Base-by-base conservation (phyloP, 2,888 invertebrate species). In the Dicyrtomina minuta region DNA sequence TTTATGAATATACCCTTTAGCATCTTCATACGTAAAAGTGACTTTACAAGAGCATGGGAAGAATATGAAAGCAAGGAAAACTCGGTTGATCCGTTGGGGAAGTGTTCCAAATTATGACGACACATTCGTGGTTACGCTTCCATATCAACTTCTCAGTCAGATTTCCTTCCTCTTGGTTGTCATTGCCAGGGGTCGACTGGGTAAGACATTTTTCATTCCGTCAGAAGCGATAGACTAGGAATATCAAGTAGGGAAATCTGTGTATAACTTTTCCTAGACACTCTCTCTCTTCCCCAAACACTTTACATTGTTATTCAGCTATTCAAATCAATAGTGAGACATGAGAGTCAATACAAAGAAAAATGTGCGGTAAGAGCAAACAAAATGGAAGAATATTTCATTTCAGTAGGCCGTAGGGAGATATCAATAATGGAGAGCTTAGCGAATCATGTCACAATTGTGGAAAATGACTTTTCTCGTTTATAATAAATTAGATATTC, bases 1-100 rank as follows among this genome's bases (percentile, higher is more conserved):
- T 61, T 62, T 46, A 24, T 44, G 33, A 43, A 49, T 68, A 12
- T 43, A n/a, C n/a, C n/a, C 8, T 10, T 33, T 56, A 77, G 78
- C 75, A 55, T 75, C 76, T 41, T 74, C 78, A n/a, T 74, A 78
- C 56, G 76, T 78, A 53, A 78, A 78, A 71, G 78, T 78, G 27
- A 75, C 76, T 56, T 56, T 78, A n/a, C 76, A 76, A 71, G 76
- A 78, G 66, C 75, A 76, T 70, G 78, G 78, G 55, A 71, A 74
- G 10, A 73, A 64, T 64, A 75, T 78, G 53, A 78, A 78, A 53
- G 70, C 76, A 17, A 56, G 75, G 61, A 78, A 78, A 61, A 78
- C 77, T 13, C 72, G 77, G 13, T 49, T 77, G n/a, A 72, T 78
- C 15, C 73, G 78, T 1, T 77, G 78, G 76, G 76, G 77, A n/a